Base-by-base conservation (phyloP, 2,797 vertebrate species). In the Protosalanx chinensis region DNA sequence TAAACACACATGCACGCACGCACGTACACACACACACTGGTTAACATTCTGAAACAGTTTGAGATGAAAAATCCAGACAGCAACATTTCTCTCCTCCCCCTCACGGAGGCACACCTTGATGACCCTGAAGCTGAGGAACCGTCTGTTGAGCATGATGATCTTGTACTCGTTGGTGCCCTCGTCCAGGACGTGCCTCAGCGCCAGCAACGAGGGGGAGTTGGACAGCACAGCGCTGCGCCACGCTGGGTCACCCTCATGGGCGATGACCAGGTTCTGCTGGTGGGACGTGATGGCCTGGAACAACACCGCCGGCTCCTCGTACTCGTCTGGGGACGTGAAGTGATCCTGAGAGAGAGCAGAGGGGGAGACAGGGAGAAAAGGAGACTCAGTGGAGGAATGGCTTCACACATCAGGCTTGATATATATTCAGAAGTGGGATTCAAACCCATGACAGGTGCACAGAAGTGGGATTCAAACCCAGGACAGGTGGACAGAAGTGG, bases 121-220 rank as follows among this genome's bases (percentile, higher is more conserved):
- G 78, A 99, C 98, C 8, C 97, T 93, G 83, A 99, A 99, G 85
- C 96, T 98, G 79, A 99, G 95, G 92, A 96, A 95, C 6, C 96
- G 94, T 7, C 96, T 93, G 81, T 99, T 98, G 72, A 99, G 93
- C 95, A 97, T 97, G 70, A 99, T 98, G 82, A 99, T 98, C 82
- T 99, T 99, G 75, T 99, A 99, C 72, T 99, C 98, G 7, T 99
- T 98, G 75, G 97, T 97, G 67, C 98, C 98, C 53, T 99, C 98
- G 0, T 99, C 97, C 80, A 99, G 95, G 64, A 99, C 96, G 0
- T 99, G 98, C 46, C 98, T 95, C 81, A 99, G 90, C 13, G 98
- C 97, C 1, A 99, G 95, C 2, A 99, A 90, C 0, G 98, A 98
- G 0, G 94, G 95, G 10, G 96, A 93, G 72, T 97, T 98, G 80